Evolutionary conservation across 2,797 vertebrate species (phyloP).

Genomic region (Ptychadena robeensis): DNA sequence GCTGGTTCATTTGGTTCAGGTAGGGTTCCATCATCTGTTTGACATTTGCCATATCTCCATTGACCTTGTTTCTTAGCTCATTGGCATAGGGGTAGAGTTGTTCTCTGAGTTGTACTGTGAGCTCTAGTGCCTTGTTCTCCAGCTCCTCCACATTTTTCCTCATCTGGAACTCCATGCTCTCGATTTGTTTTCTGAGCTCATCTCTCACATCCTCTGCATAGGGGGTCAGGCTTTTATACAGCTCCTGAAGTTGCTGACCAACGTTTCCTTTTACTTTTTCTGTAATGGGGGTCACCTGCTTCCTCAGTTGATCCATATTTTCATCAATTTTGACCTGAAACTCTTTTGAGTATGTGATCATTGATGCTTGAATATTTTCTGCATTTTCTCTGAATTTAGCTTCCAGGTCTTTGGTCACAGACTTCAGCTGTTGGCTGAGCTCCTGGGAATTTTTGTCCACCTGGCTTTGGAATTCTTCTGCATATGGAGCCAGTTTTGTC

Average conservation of each 20-base stretch:
- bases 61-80: slow-evolving; percentile 69
- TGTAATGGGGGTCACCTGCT: slow-evolving; percentile 66
- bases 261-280: slow-evolving; percentile 76
- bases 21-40: slow-evolving; percentile 69
- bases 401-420: slow-evolving; percentile 69
- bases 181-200: slow-evolving; percentile 70
- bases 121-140: slow-evolving; percentile 66
- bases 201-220: slow-evolving; percentile 64
- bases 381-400: slow-evolving; percentile 72
- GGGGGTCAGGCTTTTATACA: slow-evolving; percentile 68
- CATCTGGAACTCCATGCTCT: slow-evolving; percentile 72
- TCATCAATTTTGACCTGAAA: slow-evolving; percentile 69
- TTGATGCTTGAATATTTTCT: slow-evolving; percentile 78
- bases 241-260: slow-evolving; percentile 65
- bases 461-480: slow-evolving; percentile 68
- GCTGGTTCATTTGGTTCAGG: slow-evolving; percentile 77
- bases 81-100: slow-evolving; percentile 76
- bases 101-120: slow-evolving; percentile 80
- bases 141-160: slow-evolving; percentile 68
- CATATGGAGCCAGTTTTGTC: slow-evolving; percentile 69
- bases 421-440: slow-evolving; percentile 71
- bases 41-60: slow-evolving; percentile 64
- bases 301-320: slow-evolving; percentile 65
- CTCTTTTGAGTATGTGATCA: slow-evolving; percentile 75
- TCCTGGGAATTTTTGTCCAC: slow-evolving; percentile 66